Percentiles rank a stretch among this genome's conserved stretches.
These are phyloP conservation scores for Hoplias malabaricus DNA, from an alignment of 2,113 vertebrate species.

Conservation along the genomic window DNA sequence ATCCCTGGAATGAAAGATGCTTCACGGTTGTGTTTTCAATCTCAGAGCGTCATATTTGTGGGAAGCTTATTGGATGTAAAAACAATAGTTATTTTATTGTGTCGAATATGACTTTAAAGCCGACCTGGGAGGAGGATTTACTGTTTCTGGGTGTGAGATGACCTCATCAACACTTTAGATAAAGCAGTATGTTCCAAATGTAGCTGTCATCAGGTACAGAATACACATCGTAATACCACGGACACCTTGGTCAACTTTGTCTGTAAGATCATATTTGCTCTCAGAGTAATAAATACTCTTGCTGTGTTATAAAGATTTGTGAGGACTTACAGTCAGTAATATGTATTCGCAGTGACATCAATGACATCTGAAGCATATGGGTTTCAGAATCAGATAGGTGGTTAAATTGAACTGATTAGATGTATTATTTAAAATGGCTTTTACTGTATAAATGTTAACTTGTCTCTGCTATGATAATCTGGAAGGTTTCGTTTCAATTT, in stretches of 20 bases:
- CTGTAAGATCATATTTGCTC: too few species aligned
- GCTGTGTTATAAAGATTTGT: neutral
- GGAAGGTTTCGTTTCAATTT: too few species aligned
- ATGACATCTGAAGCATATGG: too few species aligned
- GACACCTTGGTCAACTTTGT: neutral
- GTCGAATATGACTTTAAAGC: neutral
- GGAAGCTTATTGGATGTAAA: neutral
- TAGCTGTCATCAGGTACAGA: neutral
- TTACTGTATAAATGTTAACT: too few species aligned
- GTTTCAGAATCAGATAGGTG: too few species aligned
- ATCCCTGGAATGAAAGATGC: neutral
- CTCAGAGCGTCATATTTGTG: neutral
- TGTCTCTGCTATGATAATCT: too few species aligned
- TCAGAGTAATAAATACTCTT: neutral
- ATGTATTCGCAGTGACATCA: too few species aligned
- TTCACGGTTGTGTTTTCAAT: too few species aligned
- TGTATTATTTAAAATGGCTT: too few species aligned
- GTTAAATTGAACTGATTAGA: too few species aligned
- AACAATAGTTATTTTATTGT: neutral
- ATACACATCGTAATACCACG: neutral
- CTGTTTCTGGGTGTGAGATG: neutral
- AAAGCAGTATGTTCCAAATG: neutral
- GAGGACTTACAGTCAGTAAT: too few species aligned
- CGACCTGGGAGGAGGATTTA: neutral
- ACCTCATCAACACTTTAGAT: neutral